Base-by-base conservation (phyloP, 1,140 invertebrate genomes). In the Meloidogyne floridensis region DNA sequence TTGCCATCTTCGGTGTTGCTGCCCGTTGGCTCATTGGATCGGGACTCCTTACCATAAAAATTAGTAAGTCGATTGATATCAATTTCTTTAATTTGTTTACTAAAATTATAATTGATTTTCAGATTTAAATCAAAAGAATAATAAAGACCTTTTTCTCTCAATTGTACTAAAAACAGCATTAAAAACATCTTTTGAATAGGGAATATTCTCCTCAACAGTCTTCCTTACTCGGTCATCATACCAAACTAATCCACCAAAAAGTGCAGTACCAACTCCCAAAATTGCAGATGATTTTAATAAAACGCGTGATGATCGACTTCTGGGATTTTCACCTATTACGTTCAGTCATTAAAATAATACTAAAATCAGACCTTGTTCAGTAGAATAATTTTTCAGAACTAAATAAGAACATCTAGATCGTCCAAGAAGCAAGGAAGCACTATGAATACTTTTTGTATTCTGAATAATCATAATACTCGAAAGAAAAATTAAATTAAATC, bases 151-250 rank as follows among this genome's bases (percentile, higher is more conserved):
- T 65, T 65, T 65, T 65, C n/a, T 15, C 6, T 80, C 54, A 4
- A 56, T 32, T 32, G 76, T 43, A 10, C 79, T 77, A 56, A 81
- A 53, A n/a, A 80, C 32, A 80, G 80, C 20, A 47, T 81, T 15
- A 81, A 81, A 81, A 59, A 81, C 11, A 3, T 18, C 20, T 43
- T 81, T 81, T 6, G 80, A 81, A 15, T 81, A 65, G 6, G 80
- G 80, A 11, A 81, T 32, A 32, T 75, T 81, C 10, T 51, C 53
- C 53, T 81, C 80, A 47, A 81, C 79, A n/a, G 15, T 59, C 18
- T 81, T 81, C 6, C 79, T 75, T 6, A 79, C n/a, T 65, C 59
- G 15, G n/a, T 65, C 59, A 65, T 65, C 59, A 65, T 65, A 65
- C 59, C 59, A 65, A 65, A 65, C 59, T 8, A 65, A 65, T 13